Evolutionary conservation across 2,113 vertebrate species (phyloP).

Genomic region (Ptychochromis oligacanthus): DNA sequence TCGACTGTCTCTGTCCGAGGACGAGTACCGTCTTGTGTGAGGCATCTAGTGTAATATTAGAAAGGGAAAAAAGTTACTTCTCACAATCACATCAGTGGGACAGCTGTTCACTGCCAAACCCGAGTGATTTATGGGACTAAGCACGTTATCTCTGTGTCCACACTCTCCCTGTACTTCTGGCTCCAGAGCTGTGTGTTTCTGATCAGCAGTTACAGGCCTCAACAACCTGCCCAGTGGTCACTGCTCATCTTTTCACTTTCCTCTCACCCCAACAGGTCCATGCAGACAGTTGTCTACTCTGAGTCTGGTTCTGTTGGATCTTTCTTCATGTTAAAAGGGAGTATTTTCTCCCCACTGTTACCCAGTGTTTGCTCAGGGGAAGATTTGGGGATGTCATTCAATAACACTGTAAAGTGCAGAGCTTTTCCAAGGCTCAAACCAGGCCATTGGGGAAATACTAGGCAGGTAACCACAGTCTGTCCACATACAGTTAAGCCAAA

Average conservation of each 20-base stretch:
- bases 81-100: not conserved
- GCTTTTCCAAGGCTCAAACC: not conserved
- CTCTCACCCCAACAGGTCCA: too few species aligned
- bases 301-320: too few species aligned
- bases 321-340: too few species aligned
- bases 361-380: too few species aligned
- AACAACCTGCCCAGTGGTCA: too few species aligned
- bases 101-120: not conserved
- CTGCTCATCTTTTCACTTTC: too few species aligned
- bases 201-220: not conserved
- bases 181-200: not conserved
- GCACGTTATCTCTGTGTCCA: too few species aligned
- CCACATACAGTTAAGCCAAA: not conserved
- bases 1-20: conserved; percentile 93
- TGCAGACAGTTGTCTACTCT: too few species aligned
- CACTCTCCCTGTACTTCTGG: too few species aligned
- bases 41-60: conserved; percentile 85
- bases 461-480: not conserved
- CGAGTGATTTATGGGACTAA: not conserved
- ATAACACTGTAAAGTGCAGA: not conserved
- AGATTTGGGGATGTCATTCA: too few species aligned
- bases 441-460: too few species aligned
- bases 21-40: conserved; percentile 90
- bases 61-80: not conserved
- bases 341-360: too few species aligned